Conservation (phyloP, 2,797 vertebrate species). For the Varecia variegata region DNA sequence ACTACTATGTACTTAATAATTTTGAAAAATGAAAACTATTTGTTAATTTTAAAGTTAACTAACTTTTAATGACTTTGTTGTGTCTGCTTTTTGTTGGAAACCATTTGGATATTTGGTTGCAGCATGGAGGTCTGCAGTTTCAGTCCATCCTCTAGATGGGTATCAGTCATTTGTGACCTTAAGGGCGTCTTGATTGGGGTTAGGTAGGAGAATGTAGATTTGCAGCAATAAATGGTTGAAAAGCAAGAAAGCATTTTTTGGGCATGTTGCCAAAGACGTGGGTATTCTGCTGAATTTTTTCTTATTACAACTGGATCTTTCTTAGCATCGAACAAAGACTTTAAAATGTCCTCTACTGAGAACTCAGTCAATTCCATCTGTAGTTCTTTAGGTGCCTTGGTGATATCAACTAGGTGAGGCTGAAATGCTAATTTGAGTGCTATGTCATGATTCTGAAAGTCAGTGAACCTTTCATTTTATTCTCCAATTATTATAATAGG, state of each 20-base stretch:
- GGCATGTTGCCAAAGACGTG: neutral
- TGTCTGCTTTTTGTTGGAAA: neutral
- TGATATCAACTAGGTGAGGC: neutral
- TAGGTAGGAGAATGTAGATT: neutral
- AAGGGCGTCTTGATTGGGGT: neutral
- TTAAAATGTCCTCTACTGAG: neutral
- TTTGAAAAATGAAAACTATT: neutral
- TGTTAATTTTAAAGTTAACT: neutral
- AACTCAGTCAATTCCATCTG: neutral
- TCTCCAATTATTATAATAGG: neutral
- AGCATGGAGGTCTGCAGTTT: neutral
- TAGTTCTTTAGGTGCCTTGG: neutral
- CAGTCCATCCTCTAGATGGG: neutral
- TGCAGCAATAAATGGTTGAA: neutral
- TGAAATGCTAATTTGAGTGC: neutral
- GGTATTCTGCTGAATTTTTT: neutral
- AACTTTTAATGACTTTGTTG: neutral
- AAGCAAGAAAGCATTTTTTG: neutral
- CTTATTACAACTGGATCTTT: neutral
- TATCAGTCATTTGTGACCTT: neutral
- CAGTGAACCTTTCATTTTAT: neutral
- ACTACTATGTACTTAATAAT: neutral
- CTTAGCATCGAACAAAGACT: neutral
- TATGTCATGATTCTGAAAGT: neutral
- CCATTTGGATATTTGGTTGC: neutral